Evolutionary conservation across 2,888 invertebrate genomes (phyloP).

Genomic region (Eretmocerus hayati): DNA sequence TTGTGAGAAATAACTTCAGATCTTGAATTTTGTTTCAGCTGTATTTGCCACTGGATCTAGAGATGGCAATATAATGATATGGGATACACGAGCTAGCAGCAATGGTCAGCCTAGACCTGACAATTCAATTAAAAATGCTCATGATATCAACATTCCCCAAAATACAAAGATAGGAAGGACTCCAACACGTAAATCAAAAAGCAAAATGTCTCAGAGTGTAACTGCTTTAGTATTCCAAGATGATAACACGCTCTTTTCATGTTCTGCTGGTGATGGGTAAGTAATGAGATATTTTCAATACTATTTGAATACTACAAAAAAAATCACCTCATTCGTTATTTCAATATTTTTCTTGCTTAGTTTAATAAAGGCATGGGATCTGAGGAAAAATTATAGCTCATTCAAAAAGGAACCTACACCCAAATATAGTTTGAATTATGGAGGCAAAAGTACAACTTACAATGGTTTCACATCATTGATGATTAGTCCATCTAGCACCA

Average conservation of each 20-base stretch:
- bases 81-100: slow-evolving; percentile 65
- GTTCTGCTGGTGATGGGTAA: slow-evolving; percentile 80
- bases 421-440: slow-evolving; percentile 65
- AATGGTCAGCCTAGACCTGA: slow-evolving; percentile 57
- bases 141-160: slow-evolving; percentile 45
- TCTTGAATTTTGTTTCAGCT: slow-evolving; percentile 40
- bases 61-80: slow-evolving; percentile 79
- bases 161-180: slow-evolving; percentile 44
- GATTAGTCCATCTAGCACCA: slow-evolving; percentile 61
- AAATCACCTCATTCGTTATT: not conserved
- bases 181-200: slow-evolving; percentile 24
- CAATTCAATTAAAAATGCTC: slow-evolving; percentile 64
- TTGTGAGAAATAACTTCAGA: not conserved
- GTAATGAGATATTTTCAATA: slow-evolving; percentile 17
- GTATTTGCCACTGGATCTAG: slow-evolving; percentile 84
- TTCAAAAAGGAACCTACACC: slow-evolving; percentile 65
- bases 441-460: slow-evolving; percentile 56
- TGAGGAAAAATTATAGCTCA: slow-evolving; percentile 70
- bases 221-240: slow-evolving; percentile 81
- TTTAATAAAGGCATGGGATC: slow-evolving; percentile 79
- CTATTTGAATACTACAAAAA: not conserved
- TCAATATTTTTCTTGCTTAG: slow-evolving; percentile 31
- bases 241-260: slow-evolving; percentile 69
- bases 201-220: slow-evolving; percentile 60
- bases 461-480: slow-evolving; percentile 73